These are phyloP conservation scores for Branchinecta lindahli DNA, from an alignment of 1,140 invertebrate genomes.

Conservation along the genomic window DNA sequence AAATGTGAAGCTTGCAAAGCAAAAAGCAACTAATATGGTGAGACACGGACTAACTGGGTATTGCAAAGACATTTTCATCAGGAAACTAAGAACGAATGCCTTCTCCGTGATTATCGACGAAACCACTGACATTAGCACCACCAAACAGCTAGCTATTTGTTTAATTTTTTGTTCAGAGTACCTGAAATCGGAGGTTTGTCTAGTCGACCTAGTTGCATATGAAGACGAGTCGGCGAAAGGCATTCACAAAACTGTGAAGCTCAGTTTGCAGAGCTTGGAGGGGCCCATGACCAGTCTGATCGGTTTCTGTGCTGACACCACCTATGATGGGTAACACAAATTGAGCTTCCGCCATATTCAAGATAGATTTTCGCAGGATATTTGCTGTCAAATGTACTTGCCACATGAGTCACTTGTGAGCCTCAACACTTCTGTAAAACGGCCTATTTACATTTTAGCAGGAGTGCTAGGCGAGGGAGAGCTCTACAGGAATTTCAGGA, in stretches of 20 bases:
- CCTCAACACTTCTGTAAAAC: slow-evolving; percentile 25
- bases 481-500: slow-evolving; percentile 29
- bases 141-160: slow-evolving; percentile 21
- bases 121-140: slow-evolving; percentile 20
- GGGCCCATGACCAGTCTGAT: slow-evolving; percentile 27
- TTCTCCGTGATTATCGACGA: slow-evolving; percentile 22
- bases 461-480: slow-evolving; percentile 25
- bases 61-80: not conserved
- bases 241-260: slow-evolving; percentile 21
- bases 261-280: slow-evolving; percentile 20
- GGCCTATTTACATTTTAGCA: slow-evolving; percentile 28
- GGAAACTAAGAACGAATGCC: not conserved
- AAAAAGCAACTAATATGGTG: not conserved
- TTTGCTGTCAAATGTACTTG: slow-evolving; percentile 28
- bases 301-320: slow-evolving; percentile 29
- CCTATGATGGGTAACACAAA: slow-evolving; percentile 28
- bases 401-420: slow-evolving; percentile 28
- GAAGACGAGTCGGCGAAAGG: slow-evolving; percentile 18
- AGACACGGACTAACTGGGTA: not conserved
- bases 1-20: not conserved
- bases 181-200: slow-evolving; percentile 11
- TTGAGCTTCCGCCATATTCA: slow-evolving; percentile 26
- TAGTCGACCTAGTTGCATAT: slow-evolving; percentile 23
- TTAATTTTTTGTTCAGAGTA: slow-evolving; percentile 22
- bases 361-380: slow-evolving; percentile 24